These are phyloP conservation scores for Tragulus kanchil DNA, from an alignment of 2,113 vertebrate genomes.

Conservation along the genomic window DNA sequence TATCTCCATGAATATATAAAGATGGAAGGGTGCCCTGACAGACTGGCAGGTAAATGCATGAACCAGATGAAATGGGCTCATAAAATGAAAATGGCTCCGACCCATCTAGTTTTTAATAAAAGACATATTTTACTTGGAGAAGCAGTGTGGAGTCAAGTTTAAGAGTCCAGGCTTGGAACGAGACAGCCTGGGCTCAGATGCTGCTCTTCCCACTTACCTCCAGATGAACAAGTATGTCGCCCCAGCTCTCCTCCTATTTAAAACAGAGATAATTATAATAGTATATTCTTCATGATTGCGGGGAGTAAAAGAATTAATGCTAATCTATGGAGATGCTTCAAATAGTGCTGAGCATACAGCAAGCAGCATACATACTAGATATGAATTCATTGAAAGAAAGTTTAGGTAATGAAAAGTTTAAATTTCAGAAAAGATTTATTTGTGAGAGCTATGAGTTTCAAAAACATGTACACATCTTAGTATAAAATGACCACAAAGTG, in stretches of 20 bases:
- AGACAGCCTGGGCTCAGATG: accelerated
- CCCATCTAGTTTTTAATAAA: not conserved
- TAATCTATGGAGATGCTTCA: accelerated
- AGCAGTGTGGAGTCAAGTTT: accelerated
- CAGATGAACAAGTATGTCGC: accelerated
- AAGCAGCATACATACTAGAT: accelerated
- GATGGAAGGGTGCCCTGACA: accelerated
- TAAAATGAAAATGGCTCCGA: not conserved
- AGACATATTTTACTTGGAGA: not conserved
- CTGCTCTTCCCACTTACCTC: not conserved
- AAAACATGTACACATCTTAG: not conserved
- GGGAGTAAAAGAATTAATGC: too few relatives aligned
- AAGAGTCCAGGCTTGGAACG: too few relatives aligned
- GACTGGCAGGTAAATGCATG: not conserved
- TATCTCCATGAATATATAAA: too few relatives aligned
- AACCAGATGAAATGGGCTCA: not conserved
- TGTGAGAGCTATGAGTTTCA: not conserved
- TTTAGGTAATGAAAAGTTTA: not conserved
- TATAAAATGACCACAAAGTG: too few relatives aligned
- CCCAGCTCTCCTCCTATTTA: not conserved
- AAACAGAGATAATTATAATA: too few relatives aligned
- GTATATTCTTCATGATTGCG: accelerated
- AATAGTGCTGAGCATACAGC: accelerated
- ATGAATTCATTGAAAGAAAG: not conserved
- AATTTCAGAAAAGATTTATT: not conserved